A percentile compares a stretch with the other conserved stretches of the same genome.
These are phyloP conservation scores for Orius laevigatus DNA, from an alignment of 1,140 invertebrate species.

Conservation along the genomic window DNA sequence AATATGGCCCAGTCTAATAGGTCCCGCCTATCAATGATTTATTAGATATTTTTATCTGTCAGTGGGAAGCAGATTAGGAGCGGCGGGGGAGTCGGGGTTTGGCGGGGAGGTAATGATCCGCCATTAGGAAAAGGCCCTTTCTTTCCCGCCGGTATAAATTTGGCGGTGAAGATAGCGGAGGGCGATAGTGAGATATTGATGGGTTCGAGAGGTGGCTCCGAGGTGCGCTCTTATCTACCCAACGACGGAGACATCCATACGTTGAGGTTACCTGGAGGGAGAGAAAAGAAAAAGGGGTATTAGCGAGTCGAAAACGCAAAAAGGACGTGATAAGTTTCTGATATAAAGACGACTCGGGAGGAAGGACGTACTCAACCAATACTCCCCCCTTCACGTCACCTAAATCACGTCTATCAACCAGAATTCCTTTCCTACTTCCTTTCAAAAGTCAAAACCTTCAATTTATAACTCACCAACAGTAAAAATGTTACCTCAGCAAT, in stretches of 20 bases:
- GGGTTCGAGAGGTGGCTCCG: slow-evolving; percentile 4
- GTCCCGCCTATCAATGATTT: slow-evolving; percentile 16
- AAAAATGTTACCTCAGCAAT: too few species aligned
- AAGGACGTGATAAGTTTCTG: too few species aligned
- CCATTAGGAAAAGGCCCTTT: slow-evolving; percentile 13
- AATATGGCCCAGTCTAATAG: slow-evolving; percentile 12
- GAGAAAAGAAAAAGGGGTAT: background rate
- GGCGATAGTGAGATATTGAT: slow-evolving; percentile 7
- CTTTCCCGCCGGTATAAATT: slow-evolving; percentile 9
- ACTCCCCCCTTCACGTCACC: background rate
- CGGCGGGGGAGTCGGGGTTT: background rate
- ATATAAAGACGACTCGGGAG: background rate
- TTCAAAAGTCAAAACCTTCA: background rate
- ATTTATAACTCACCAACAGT: background rate
- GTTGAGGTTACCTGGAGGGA: slow-evolving; percentile 2
- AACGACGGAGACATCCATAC: slow-evolving; percentile 1
- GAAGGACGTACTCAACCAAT: background rate
- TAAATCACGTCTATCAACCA: background rate
- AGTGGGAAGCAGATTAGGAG: slow-evolving; percentile 9
- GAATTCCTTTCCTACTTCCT: background rate
- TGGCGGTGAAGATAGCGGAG: slow-evolving; percentile 2
- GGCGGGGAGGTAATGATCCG: slow-evolving; percentile 9
- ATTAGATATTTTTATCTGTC: slow-evolving; percentile 19
- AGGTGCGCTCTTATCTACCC: background rate
- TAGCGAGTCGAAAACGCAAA: too few species aligned